Conservation (phyloP, 2,113 vertebrate species). For the Oryzias melastigma region DNA sequence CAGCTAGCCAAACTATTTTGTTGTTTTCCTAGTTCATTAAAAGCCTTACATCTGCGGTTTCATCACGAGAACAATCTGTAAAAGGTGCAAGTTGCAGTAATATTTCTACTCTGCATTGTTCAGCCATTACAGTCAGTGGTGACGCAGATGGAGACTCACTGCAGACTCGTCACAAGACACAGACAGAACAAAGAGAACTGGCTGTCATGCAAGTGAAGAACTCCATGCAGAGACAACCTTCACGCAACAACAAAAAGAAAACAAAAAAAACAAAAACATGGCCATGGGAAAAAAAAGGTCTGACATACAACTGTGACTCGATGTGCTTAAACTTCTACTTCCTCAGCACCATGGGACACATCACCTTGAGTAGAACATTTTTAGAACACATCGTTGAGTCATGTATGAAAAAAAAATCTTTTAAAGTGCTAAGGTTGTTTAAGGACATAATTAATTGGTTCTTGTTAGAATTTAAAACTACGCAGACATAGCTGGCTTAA, state of each 20-base stretch:
- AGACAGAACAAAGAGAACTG: slow-evolving; percentile 65
- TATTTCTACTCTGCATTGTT: slow-evolving; percentile 60
- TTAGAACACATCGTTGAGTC: not conserved
- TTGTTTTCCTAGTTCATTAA: not conserved
- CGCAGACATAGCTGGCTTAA: too few species aligned
- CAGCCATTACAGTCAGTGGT: slow-evolving; percentile 60
- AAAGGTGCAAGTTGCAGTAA: slow-evolving; percentile 39
- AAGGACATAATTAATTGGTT: too few species aligned
- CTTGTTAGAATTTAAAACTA: too few species aligned
- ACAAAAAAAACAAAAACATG: slow-evolving; percentile 3
- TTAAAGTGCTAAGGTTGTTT: not conserved
- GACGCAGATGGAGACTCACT: slow-evolving; percentile 70
- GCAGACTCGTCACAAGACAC: slow-evolving; percentile 62
- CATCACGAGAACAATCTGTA: slow-evolving; percentile 1
- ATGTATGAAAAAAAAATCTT: not conserved
- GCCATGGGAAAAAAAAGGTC: slow-evolving; percentile 2
- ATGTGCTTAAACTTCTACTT: slow-evolving; percentile 8
- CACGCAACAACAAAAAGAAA: slow-evolving; percentile 3
- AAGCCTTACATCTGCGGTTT: not conserved
- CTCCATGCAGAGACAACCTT: slow-evolving; percentile 22
- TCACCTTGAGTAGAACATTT: too few species aligned
- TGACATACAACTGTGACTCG: not conserved
- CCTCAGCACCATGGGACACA: too few species aligned
- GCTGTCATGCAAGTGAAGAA: slow-evolving; percentile 46
- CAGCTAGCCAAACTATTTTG: not conserved